Conservation (phyloP, 2,888 invertebrate species). For the Rhimphoctona megacephalus region DNA sequence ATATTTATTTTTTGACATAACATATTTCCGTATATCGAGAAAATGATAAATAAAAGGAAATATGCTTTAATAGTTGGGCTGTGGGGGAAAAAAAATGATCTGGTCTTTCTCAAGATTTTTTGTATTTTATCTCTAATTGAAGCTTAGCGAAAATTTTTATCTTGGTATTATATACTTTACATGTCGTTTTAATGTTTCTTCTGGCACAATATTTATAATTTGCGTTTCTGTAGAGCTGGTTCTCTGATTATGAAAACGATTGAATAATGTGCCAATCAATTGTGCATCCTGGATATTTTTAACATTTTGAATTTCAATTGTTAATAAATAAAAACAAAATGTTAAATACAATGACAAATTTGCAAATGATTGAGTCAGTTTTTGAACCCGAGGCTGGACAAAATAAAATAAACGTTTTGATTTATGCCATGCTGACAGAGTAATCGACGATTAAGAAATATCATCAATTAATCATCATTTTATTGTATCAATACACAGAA, state of each 20-base stretch:
- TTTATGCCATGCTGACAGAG: slow-evolving; percentile 24
- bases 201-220: slow-evolving; percentile 37
- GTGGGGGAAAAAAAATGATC: slow-evolving; percentile 2
- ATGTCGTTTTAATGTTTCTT: slow-evolving; percentile 52
- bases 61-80: slow-evolving; percentile 18
- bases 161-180: slow-evolving; percentile 36
- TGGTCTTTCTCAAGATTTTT: slow-evolving; percentile 43
- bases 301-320: slow-evolving; percentile 18
- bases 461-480: slow-evolving; percentile 37
- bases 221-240: slow-evolving; percentile 58
- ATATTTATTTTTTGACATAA: slow-evolving; percentile 53
- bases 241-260: slow-evolving; percentile 44
- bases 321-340: neutral
- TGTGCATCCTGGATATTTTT: slow-evolving; percentile 35
- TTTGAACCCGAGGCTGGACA: neutral
- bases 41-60: slow-evolving; percentile 13
- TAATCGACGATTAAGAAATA: slow-evolving; percentile 19
- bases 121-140: slow-evolving; percentile 35
- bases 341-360: neutral
- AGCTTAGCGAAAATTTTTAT: slow-evolving; percentile 48
- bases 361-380: neutral
- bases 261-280: slow-evolving; percentile 55
- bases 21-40: slow-evolving; percentile 9
- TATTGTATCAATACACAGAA: slow-evolving; percentile 33
- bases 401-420: neutral